Base-by-base conservation (phyloP, 2,888 invertebrate genomes). In the Gryllus longicercus region DNA sequence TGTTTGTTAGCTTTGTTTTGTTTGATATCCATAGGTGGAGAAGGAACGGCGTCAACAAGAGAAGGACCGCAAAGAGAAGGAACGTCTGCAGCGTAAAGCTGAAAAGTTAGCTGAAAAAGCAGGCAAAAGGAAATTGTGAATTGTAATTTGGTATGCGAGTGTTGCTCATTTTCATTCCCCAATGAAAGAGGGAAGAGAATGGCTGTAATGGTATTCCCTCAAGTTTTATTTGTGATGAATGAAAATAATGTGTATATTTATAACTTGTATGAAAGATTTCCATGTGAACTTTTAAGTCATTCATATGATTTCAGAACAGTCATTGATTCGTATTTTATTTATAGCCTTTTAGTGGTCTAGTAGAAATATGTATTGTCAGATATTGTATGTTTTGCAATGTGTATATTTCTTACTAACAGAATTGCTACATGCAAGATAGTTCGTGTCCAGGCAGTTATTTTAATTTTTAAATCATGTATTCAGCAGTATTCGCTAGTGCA, bases 41-140 rank as follows among this genome's bases (percentile, higher is more conserved):
- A 92, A 91, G 84, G 92, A 92, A 85, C 89, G 91, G 83, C 90
- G 92, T 83, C 92, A 93, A 81, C 92, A 94, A 87, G 97, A 98
- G 85, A 95, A 96, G 84, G 95, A 95, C 84, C 89, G 92, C 80
- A 93, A 95, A 84, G 93, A 93, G 84, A 93, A 94, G 84, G 95
- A 97, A 86, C 95, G 95, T 85, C 91, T 95, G 85, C 91, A 94
- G 86, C 92, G 93, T 85, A 96, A 96, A 88, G 95, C 95, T 18
- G 96, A 96, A 86, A 94, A 94, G 87, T 91, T 93, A 85, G 92
- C 93, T 79, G 91, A 89, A 82, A 92, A 91, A n/a, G 82, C 82
- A 16, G 81, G 82, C 78, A 81, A 81, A 49, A 80, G 81, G 23
- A 82, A 82, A 63, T n/a, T 63, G 63, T 63, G 63, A 63, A 63